phyloP scores from a whole-genome alignment of 1,140 invertebrate species.

The Semibalanus balanoides region DNA sequence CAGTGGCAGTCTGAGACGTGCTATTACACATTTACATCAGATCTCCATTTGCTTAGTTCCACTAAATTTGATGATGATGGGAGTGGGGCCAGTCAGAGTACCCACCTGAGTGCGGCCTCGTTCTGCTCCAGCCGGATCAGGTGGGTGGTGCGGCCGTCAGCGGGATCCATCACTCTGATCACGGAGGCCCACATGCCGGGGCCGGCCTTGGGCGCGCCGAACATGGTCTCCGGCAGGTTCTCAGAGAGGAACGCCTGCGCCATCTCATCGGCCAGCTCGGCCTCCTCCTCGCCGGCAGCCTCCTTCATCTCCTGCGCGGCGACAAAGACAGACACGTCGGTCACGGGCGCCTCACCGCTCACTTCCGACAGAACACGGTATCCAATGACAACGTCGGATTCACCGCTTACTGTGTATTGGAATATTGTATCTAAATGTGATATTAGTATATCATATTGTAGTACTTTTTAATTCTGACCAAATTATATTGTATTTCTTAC shows the following conservation, averaged over 20 bases:
- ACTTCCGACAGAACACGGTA: too few relatives aligned
- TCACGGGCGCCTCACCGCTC: too few relatives aligned
- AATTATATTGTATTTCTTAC: too few relatives aligned
- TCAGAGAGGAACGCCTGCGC: constrained; percentile 91
- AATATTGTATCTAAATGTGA: too few relatives aligned
- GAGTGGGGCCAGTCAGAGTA: constrained; percentile 21
- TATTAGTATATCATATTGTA: too few relatives aligned
- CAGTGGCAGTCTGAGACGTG: too few relatives aligned
- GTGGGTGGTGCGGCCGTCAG: constrained; percentile 62
- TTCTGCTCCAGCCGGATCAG: constrained; percentile 82
- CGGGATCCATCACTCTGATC: constrained; percentile 80
- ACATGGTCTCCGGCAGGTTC: constrained; percentile 79
- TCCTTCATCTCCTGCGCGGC: constrained; percentile 75
- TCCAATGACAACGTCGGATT: too few relatives aligned
- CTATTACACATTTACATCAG: too few relatives aligned
- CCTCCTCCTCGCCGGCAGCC: constrained; percentile 61
- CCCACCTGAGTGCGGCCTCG: constrained; percentile 79
- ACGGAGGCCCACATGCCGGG: constrained; percentile 93
- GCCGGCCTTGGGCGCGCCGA: constrained; percentile 92
- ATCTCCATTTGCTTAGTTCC: too few relatives aligned
- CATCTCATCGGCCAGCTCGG: constrained; percentile 85
- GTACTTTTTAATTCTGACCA: too few relatives aligned
- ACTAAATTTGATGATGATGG: too few relatives aligned
- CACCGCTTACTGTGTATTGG: too few relatives aligned
- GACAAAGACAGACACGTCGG: constrained; percentile 5